These are phyloP conservation scores for Fukomys damarensis DNA, from an alignment of 2,113 vertebrate genomes.

Conservation along the genomic window DNA sequence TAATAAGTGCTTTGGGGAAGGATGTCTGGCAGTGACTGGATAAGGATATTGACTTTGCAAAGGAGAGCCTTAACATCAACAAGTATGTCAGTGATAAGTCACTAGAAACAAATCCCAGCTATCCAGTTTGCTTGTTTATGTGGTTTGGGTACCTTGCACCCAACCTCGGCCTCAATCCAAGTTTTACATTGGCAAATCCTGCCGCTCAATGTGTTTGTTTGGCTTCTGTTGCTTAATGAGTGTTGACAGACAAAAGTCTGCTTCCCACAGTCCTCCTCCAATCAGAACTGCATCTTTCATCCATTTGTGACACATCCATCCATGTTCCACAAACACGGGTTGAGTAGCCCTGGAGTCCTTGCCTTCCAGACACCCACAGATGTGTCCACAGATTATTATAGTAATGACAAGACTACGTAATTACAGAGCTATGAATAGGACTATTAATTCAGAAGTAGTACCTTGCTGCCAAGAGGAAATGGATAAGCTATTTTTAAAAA, in stretches of 20 bases:
- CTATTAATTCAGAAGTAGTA: neutral
- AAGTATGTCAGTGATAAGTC: neutral
- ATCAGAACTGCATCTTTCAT: neutral
- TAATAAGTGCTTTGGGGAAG: constrained; percentile 34
- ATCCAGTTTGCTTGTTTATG: constrained; percentile 47
- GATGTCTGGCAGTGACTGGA: neutral
- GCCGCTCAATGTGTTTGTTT: neutral
- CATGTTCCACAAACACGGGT: neutral
- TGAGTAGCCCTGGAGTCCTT: neutral
- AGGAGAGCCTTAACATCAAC: constrained; percentile 14
- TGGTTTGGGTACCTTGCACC: neutral
- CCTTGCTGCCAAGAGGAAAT: neutral
- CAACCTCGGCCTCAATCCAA: neutral
- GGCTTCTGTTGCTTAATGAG: neutral
- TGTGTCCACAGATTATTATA: neutral
- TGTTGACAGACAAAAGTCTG: neutral
- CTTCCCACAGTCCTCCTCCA: neutral
- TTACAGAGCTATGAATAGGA: neutral
- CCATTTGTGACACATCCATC: too few relatives aligned
- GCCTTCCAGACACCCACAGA: neutral
- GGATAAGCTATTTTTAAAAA: neutral
- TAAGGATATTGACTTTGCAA: constrained; percentile 38
- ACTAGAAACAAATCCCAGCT: neutral
- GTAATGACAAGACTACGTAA: neutral
- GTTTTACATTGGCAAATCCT: neutral